Evolutionary conservation across 1,140 invertebrate genomes (phyloP).

Genomic region (Cydia splendana): DNA sequence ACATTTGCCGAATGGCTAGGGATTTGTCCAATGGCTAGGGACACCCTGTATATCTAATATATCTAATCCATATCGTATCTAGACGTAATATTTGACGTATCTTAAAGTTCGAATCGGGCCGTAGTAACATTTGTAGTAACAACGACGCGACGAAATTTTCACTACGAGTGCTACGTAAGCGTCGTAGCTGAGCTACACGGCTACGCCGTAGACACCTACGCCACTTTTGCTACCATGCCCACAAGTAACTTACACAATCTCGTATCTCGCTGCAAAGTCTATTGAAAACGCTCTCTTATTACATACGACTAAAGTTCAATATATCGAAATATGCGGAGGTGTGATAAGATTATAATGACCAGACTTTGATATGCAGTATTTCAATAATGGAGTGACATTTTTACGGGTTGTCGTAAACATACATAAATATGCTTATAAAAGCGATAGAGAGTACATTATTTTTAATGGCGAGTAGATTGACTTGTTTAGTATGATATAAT

Average conservation of each 20-base stretch:
- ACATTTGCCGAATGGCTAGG: too few relatives aligned
- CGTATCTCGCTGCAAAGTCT: neutral
- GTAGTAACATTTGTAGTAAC: too few relatives aligned
- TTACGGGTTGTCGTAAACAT: neutral
- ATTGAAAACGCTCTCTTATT: neutral
- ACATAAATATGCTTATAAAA: neutral
- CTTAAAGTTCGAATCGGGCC: too few relatives aligned
- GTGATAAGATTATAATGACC: neutral
- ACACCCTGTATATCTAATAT: too few relatives aligned
- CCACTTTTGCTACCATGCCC: slow-evolving; percentile 1
- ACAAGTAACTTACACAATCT: neutral
- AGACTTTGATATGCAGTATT: neutral
- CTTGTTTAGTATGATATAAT: neutral
- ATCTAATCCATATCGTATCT: too few relatives aligned
- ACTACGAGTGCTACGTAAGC: neutral
- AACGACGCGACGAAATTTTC: neutral
- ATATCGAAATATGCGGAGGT: neutral
- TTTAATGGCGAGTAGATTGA: slow-evolving; percentile 8
- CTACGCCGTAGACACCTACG: neutral
- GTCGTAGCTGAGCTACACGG: neutral
- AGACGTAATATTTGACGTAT: too few relatives aligned
- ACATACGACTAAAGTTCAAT: neutral
- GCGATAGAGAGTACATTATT: neutral
- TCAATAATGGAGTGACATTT: neutral
- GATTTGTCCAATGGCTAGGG: too few relatives aligned